Evolutionary conservation across 2,113 vertebrate genomes (phyloP), one percentile per base, ranked within the genome.

Genomic region (Nycticebus coucang): DNA sequence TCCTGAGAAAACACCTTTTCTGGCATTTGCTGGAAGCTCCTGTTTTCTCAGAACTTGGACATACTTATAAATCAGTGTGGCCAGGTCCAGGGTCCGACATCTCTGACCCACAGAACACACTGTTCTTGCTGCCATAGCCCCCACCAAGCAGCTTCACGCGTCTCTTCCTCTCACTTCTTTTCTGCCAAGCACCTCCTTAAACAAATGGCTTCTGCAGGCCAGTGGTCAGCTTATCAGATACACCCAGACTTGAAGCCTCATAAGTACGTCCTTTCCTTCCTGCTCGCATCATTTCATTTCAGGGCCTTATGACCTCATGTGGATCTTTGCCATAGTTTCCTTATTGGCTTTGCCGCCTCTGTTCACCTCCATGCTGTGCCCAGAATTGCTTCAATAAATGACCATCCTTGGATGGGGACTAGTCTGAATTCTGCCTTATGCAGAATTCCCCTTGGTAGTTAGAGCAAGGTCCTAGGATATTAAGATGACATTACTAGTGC

Each of bases 361-460:
- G 19, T 28, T 79, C 5, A 7, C 33, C 18, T 81, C 50, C 10
- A 69, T 17, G 55, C 64, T 69, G 41, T n/a, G 35, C 15, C 60
- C 33, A 28, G 50, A 80, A n/a, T 69, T 68, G n/a, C 69, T 93
- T 86, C 26, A 85, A 17, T 72, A 88, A 81, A 66, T 68, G 83
- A 71, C 57, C 7, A 13, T 81, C n/a, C 45, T 50, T 64, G 24
- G 14, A 59, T 53, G n/a, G 26, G 7, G 14, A 78, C 86, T 71
- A 17, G 14, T 55, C 2, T 7, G 50, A 66, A 35, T 62, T 62
- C 74, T 15, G 50, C 45, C 15, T 86, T 79, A 8, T 18, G 12
- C 18, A 71, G 45, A 71, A 72, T 69, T 91, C 28, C 30, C 77
- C 62, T 91, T 62, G 72, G 45, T 41, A 24, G 53, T 71, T 83